phyloP scores from a whole-genome alignment of 2,113 vertebrate genomes.

The Myotis brandtii region DNA sequence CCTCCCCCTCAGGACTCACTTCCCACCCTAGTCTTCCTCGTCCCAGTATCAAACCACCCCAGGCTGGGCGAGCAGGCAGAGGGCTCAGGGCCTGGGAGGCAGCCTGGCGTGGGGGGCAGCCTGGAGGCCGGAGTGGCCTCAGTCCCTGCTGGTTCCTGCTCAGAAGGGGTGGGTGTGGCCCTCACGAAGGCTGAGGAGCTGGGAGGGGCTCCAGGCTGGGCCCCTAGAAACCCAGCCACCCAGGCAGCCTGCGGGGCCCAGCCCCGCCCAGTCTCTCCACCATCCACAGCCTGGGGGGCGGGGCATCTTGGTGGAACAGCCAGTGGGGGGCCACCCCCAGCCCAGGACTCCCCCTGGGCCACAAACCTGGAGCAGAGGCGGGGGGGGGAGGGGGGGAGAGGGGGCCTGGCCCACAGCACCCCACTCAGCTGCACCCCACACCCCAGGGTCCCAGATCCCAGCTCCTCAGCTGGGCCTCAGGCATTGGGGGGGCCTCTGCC shows the following conservation, averaged over 20 bases:
- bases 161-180: accelerated
- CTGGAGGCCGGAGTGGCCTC: neutral
- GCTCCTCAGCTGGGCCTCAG: neutral
- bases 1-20: too few relatives aligned
- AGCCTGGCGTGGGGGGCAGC: too few relatives aligned
- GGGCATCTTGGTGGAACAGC: neutral
- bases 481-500: neutral
- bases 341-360: neutral
- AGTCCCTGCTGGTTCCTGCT: neutral
- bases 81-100: too few relatives aligned
- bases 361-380: neutral
- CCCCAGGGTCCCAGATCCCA: accelerated
- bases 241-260: neutral
- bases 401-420: neutral
- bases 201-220: neutral
- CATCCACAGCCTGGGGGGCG: accelerated
- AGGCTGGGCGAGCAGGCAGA: too few relatives aligned
- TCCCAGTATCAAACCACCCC: neutral
- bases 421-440: accelerated
- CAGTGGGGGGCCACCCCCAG: accelerated
- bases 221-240: neutral
- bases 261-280: neutral
- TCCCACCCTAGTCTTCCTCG: neutral
- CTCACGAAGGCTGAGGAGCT: neutral
- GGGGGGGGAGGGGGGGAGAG: accelerated